Evolutionary conservation across 2,113 vertebrate genomes (phyloP).

Genomic region (Dendropsophus ebraccatus): DNA sequence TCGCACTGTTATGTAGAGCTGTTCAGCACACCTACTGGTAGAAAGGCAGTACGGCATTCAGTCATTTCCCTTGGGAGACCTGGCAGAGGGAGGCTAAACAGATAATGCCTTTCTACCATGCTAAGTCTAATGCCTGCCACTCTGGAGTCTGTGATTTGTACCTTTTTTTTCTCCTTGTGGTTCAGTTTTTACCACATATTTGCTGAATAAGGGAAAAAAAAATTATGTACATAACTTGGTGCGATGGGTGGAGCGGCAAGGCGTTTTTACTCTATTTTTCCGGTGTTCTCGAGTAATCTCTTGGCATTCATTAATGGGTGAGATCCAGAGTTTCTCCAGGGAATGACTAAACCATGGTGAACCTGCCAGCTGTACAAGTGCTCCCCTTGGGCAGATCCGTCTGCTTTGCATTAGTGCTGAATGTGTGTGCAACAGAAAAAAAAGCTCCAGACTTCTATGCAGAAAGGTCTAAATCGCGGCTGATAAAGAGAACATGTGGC

Average conservation of each 20-base stretch:
- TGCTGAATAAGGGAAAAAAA: constrained; percentile 26
- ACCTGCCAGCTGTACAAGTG: constrained; percentile 40
- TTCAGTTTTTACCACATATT: neutral
- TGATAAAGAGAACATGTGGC: constrained; percentile 6
- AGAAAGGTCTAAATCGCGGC: neutral
- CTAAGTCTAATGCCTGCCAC: neutral
- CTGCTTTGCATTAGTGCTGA: constrained; percentile 35
- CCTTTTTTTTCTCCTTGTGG: neutral
- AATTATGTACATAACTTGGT: neutral
- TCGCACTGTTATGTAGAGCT: neutral
- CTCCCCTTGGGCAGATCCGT: constrained; percentile 41
- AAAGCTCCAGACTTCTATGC: neutral
- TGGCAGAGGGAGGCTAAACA: neutral
- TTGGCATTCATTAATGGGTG: constrained; percentile 41
- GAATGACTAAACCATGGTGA: constrained; percentile 42
- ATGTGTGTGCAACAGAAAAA: constrained; percentile 25
- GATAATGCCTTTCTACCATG: neutral
- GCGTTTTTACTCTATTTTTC: neutral
- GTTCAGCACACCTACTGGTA: neutral
- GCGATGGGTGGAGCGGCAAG: constrained; percentile 1
- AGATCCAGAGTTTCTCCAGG: constrained; percentile 37
- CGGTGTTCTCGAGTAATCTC: constrained; percentile 23
- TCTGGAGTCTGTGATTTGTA: neutral
- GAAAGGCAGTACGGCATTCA: neutral
- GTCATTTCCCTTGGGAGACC: too few species aligned